phyloP scores from a whole-genome alignment of 2,797 vertebrate species.

The Sebastes hubbsi region DNA sequence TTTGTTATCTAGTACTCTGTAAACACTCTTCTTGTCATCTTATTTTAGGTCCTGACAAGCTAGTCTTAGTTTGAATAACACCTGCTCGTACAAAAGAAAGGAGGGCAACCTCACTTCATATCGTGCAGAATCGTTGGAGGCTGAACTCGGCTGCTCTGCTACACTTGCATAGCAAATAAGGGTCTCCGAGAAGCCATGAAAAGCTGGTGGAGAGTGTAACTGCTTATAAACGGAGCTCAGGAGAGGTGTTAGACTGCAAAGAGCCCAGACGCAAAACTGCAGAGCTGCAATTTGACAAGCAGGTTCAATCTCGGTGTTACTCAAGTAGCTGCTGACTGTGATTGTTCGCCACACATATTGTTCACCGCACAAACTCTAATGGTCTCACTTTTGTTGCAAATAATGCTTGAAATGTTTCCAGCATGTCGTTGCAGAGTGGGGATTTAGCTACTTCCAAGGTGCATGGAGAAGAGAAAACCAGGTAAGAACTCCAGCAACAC shows the following conservation, averaged over 20 bases:
- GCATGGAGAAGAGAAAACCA: background rate
- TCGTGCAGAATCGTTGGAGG: conserved; percentile 48
- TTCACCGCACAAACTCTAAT: conserved; percentile 39
- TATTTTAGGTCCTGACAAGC: conserved; percentile 51
- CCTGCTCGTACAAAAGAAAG: conserved; percentile 54
- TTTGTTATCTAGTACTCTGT: conserved; percentile 38
- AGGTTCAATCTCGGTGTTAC: conserved; percentile 52
- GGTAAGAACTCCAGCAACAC: background rate
- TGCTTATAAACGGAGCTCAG: conserved; percentile 63
- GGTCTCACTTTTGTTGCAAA: conserved; percentile 52
- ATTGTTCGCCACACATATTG: conserved; percentile 53
- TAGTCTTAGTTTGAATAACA: conserved; percentile 46
- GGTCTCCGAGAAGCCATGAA: conserved; percentile 67
- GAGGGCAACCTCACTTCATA: conserved; percentile 40
- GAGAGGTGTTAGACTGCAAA: conserved; percentile 59
- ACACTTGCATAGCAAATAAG: conserved; percentile 68
- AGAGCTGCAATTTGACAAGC: conserved; percentile 65
- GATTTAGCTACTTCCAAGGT: background rate
- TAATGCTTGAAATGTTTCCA: conserved; percentile 53
- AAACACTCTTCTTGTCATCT: conserved; percentile 35
- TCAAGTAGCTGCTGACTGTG: conserved; percentile 67
- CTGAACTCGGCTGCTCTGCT: conserved; percentile 60
- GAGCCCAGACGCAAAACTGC: conserved; percentile 48
- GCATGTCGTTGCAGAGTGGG: conserved; percentile 3
- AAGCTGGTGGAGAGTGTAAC: conserved; percentile 68